phyloP scores from a whole-genome alignment of 2,888 invertebrate genomes.

The Eudasyphora cyanicolor region DNA sequence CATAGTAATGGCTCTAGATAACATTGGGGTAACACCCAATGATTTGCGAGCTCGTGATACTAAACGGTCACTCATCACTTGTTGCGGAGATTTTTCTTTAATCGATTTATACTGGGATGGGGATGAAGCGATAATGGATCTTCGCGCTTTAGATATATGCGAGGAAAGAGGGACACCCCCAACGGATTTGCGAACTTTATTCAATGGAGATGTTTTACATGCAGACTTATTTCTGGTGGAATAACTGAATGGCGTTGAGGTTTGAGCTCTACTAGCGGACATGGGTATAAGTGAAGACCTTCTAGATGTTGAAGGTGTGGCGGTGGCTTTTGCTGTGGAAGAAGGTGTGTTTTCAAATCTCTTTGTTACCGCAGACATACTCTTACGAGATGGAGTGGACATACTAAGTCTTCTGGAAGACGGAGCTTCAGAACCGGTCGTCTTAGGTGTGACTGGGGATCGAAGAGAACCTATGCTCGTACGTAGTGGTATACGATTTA shows the following conservation, averaged over 20 bases:
- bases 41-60: slow-evolving; percentile 60
- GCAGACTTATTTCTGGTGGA: neutral
- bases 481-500: slow-evolving; percentile 54
- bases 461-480: slow-evolving; percentile 34
- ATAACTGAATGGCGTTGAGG: slow-evolving; percentile 47
- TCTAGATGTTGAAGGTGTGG: slow-evolving; percentile 53
- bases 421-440: slow-evolving; percentile 16
- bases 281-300: slow-evolving; percentile 49
- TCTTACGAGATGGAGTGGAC: slow-evolving; percentile 67
- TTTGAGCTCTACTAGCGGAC: slow-evolving; percentile 26
- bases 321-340: slow-evolving; percentile 19
- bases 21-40: slow-evolving; percentile 37
- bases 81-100: slow-evolving; percentile 55
- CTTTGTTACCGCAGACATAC: neutral
- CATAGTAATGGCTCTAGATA: slow-evolving; percentile 39
- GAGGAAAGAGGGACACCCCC: slow-evolving; percentile 52
- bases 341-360: slow-evolving; percentile 35
- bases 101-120: slow-evolving; percentile 42
- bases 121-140: slow-evolving; percentile 61
- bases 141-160: slow-evolving; percentile 69
- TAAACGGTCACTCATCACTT: slow-evolving; percentile 52
- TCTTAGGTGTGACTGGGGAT: slow-evolving; percentile 52
- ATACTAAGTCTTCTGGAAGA: slow-evolving; percentile 63
- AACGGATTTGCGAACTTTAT: slow-evolving; percentile 64
- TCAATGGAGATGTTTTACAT: slow-evolving; percentile 60